phyloP scores from a whole-genome alignment of 2,797 vertebrate genomes.

The Pagetopsis macropterus region DNA sequence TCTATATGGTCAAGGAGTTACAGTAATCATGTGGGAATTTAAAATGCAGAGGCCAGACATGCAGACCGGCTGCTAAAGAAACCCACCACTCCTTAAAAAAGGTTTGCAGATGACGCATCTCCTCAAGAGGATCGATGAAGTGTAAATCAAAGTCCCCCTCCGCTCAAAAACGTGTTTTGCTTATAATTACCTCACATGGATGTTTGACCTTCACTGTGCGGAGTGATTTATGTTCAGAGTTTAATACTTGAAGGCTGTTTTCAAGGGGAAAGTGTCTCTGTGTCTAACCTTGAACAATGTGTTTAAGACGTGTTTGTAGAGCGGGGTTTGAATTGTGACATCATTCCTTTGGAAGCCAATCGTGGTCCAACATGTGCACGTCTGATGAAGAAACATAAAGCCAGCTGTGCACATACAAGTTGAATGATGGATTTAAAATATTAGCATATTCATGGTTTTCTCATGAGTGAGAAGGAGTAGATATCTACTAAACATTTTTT shows the following conservation, averaged over 20 bases:
- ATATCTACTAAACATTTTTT: neutral
- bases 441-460: slow-evolving; percentile 4
- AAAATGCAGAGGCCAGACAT: slow-evolving; percentile 11
- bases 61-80: neutral
- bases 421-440: neutral
- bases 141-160: slow-evolving; percentile 15
- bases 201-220: slow-evolving; percentile 18
- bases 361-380: neutral
- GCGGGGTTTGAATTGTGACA: neutral
- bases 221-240: slow-evolving; percentile 4
- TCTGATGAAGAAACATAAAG: neutral
- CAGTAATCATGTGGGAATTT: slow-evolving; percentile 25
- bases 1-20: slow-evolving; percentile 33
- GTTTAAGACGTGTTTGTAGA: neutral
- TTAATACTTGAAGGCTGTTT: slow-evolving; percentile 6
- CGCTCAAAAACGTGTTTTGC: neutral
- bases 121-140: slow-evolving; percentile 15
- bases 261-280: neutral
- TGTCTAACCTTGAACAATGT: neutral
- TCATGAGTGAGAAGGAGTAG: neutral
- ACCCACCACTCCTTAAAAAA: slow-evolving; percentile 6
- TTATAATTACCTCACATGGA: slow-evolving; percentile 4
- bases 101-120: neutral
- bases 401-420: no score
- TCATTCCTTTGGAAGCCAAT: neutral